phyloP scores from a whole-genome alignment of 2,888 invertebrate genomes.

The Pherbina coryleti region DNA sequence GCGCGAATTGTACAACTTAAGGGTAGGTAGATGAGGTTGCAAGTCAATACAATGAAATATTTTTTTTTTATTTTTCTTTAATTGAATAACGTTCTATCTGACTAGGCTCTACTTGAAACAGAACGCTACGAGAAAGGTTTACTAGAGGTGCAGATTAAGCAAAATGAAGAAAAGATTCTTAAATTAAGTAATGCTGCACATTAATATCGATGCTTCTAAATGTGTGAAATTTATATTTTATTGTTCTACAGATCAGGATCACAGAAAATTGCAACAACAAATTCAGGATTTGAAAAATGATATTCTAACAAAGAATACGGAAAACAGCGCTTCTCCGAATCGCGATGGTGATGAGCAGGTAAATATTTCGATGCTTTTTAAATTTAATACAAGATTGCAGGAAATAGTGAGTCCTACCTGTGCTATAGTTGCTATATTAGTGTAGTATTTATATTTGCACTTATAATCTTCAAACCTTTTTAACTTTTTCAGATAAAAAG shows the following conservation, averaged over 20 bases:
- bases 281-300: slow-evolving; percentile 57
- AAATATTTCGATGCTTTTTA: not conserved
- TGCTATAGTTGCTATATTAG: too few relatives aligned
- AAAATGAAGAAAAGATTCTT: slow-evolving; percentile 58
- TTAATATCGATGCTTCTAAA: not conserved
- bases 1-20: slow-evolving; percentile 60
- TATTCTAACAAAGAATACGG: slow-evolving; percentile 49
- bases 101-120: slow-evolving; percentile 62
- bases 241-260: slow-evolving; percentile 50
- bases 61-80: not conserved
- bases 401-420: not conserved
- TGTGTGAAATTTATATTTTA: not conserved
- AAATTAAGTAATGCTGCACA: slow-evolving; percentile 54
- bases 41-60: not conserved
- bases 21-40: slow-evolving; percentile 49
- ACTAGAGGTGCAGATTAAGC: slow-evolving; percentile 61
- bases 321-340: slow-evolving; percentile 47
- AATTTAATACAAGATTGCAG: not conserved
- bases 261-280: slow-evolving; percentile 53
- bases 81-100: not conserved
- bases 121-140: slow-evolving; percentile 64
- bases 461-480: not conserved
- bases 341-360: slow-evolving; percentile 50
- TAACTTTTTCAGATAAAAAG: slow-evolving; percentile 56
- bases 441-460: too few relatives aligned